These are phyloP conservation scores for Acronicta leporina DNA, from an alignment of 2,888 invertebrate species.

Conservation along the genomic window DNA sequence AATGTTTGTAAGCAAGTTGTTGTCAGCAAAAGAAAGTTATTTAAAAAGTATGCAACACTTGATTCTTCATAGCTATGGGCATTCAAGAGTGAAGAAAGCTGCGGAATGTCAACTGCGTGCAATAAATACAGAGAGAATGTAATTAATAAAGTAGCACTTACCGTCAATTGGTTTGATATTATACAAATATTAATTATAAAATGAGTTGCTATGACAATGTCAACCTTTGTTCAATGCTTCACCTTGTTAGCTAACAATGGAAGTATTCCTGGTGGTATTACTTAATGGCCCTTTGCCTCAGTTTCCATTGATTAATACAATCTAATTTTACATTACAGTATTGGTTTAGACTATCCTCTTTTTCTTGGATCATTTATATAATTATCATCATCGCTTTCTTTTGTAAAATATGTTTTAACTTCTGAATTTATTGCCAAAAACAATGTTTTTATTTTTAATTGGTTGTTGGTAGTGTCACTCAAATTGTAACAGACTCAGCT, in stretches of 20 bases:
- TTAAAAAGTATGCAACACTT: conserved; percentile 1
- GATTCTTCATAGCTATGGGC: conserved; percentile 11
- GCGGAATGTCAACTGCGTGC: conserved; percentile 17
- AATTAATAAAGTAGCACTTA: conserved; percentile 30
- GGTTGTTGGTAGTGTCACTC: too few relatives aligned
- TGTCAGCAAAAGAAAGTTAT: background rate
- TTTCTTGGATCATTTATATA: too few relatives aligned
- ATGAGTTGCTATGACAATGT: conserved; percentile 11
- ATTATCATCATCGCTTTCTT: background rate
- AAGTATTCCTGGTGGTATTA: conserved; percentile 6
- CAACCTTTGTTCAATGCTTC: conserved; percentile 8
- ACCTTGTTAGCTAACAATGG: conserved; percentile 15
- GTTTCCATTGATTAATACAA: background rate
- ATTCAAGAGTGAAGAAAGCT: conserved; percentile 15
- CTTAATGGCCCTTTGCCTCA: background rate
- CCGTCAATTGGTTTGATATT: conserved; percentile 22
- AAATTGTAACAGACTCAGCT: too few relatives aligned
- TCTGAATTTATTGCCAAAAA: too few relatives aligned
- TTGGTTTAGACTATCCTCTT: too few relatives aligned
- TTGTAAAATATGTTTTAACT: background rate
- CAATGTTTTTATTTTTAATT: too few relatives aligned
- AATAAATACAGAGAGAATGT: conserved; percentile 17
- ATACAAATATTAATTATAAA: conserved; percentile 15
- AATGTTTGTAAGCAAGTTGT: background rate
- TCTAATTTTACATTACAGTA: background rate